These are phyloP conservation scores for Borostomias antarcticus DNA, from an alignment of 2,797 vertebrate species.

Conservation along the genomic window DNA sequence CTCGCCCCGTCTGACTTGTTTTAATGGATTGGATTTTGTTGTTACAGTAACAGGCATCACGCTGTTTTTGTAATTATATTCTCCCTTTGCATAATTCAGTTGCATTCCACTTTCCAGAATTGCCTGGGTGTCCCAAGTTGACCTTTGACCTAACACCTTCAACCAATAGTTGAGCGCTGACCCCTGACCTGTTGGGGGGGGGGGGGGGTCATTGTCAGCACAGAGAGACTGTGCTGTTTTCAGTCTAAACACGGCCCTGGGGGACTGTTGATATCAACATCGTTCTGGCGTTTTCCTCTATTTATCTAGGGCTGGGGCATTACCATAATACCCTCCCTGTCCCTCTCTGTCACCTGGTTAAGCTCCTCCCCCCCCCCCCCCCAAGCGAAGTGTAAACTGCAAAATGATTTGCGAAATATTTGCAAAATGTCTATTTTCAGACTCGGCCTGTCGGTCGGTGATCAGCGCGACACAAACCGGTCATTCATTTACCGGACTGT, in stretches of 20 bases:
- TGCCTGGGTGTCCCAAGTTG: constrained; percentile 14
- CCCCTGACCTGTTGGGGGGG: constrained; percentile 26
- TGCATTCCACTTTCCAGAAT: background rate
- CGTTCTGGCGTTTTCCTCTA: constrained; percentile 17
- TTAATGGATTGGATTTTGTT: background rate
- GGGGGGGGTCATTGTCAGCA: constrained; percentile 31
- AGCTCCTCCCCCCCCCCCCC: background rate
- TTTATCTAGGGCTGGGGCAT: background rate
- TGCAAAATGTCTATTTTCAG: constrained; percentile 2
- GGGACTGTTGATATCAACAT: constrained; percentile 25
- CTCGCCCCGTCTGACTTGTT: background rate
- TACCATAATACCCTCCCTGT: background rate
- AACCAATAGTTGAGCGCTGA: constrained; percentile 42
- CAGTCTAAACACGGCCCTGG: constrained; percentile 44
- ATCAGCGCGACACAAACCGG: constrained; percentile 40
- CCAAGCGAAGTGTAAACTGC: background rate
- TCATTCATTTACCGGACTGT: constrained; percentile 54
- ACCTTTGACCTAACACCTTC: constrained; percentile 37
- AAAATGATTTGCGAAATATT: constrained; percentile 11
- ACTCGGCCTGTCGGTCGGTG: background rate
- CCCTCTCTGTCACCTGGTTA: background rate
- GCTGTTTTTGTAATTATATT: background rate
- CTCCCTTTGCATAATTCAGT: background rate
- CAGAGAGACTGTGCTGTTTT: constrained; percentile 48
- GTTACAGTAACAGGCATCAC: background rate